A percentile compares a stretch with the other conserved stretches of the same genome.
phyloP scores from a whole-genome alignment of 2,113 vertebrate genomes.

The Megalops atlanticus region DNA sequence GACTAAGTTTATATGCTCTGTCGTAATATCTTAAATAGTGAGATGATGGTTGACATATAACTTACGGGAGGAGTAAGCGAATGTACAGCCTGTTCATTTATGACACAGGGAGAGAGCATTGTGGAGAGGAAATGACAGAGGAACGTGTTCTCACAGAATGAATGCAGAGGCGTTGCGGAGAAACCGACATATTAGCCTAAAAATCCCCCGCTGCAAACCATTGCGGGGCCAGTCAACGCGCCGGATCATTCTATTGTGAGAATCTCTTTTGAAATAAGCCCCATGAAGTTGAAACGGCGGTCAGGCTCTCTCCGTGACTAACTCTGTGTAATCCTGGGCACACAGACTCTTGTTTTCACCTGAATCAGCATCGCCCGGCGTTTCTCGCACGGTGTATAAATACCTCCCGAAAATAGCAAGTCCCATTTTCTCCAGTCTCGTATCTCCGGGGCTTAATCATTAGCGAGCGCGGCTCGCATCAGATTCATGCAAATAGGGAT shows the following conservation, averaged over 20 bases:
- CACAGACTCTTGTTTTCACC: constrained; percentile 25
- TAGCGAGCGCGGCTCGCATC: constrained; percentile 60
- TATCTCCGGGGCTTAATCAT: constrained; percentile 61
- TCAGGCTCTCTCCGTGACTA: constrained; percentile 48
- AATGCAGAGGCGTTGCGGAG: neutral
- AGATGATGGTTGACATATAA: neutral
- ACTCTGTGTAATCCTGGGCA: constrained; percentile 36
- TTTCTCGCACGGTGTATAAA: constrained; percentile 28
- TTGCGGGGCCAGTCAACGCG: constrained; percentile 10
- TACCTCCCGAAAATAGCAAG: constrained; percentile 65
- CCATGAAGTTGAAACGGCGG: constrained; percentile 56
- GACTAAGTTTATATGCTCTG: neutral
- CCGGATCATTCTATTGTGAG: constrained; percentile 34
- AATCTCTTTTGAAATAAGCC: constrained; percentile 52
- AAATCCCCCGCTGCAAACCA: neutral
- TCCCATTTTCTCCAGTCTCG: constrained; percentile 60
- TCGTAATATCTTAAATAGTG: neutral
- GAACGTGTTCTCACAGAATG: neutral
- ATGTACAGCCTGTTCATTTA: neutral
- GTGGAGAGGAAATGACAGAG: neutral
- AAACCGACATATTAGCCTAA: neutral
- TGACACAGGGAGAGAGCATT: neutral
- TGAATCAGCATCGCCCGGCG: constrained; percentile 48
- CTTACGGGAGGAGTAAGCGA: neutral
- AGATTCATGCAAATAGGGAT: constrained; percentile 67